Base-by-base conservation (phyloP, 1,140 invertebrate genomes). In the Camponotus pennsylvanicus region DNA sequence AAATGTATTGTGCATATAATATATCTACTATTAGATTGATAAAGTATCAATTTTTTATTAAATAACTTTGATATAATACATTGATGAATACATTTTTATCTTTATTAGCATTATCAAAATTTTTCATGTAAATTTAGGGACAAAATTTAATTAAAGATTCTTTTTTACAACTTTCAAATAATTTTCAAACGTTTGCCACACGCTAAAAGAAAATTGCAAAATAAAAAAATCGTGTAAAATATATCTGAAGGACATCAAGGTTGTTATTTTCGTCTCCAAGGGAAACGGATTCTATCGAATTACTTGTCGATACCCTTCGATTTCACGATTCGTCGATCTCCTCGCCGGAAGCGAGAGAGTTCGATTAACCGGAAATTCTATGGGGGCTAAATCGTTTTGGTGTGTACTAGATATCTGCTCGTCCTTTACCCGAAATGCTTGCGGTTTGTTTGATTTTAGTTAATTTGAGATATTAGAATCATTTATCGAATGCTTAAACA, bases 301-400 rank as follows among this genome's bases (percentile, higher is more conserved):
- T 89, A 89, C 61, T 84, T 45, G 76, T 21, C 52, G 52, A 85
- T 82, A 70, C 63, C 88, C 71, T 86, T 82, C 87, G 87, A 89
- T 89, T 89, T 89, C 80, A 89, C 84, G 87, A 86, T 59, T 83
- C 76, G 66, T 67, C 88, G 71, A 76, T 83, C 84, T 82, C 69
- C 84, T 86, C 76, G 87, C 87, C 77, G 77, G 84, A 89, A 89
- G 87, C 83, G 34, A 52, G 63, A 82, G 77, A 84, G 76, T 34
- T 89, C 52, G 66, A 57, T 86, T 88, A 89, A 83, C 77, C 83
- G 88, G 84, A 89, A 89, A 82, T 82, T 78, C 88, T 57, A 80
- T 88, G 67, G 61, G 40, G 37, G 57, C n/a, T 49, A 88, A 86
- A 86, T 77, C 76, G 70, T 84, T 67, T 73, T 61, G 57, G 40